Percentiles rank a stretch among this genome's conserved stretches.
Conservation (phyloP, 2,113 vertebrate species). For the Uria lomvia region DNA sequence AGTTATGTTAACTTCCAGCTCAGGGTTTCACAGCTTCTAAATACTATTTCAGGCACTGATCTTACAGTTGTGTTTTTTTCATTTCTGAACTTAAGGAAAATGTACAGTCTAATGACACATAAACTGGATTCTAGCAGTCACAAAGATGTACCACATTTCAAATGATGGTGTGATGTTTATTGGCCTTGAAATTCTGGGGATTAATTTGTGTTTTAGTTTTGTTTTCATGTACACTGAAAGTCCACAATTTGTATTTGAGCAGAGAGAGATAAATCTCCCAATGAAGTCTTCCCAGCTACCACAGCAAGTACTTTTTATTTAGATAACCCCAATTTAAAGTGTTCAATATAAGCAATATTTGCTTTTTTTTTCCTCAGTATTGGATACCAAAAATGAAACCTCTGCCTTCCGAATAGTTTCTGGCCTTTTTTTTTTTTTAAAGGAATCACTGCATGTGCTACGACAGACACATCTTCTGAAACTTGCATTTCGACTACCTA, state of each 20-base stretch:
- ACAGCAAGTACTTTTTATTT: not conserved
- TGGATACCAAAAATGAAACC: not conserved
- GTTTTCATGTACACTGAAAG: not conserved
- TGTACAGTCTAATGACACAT: not conserved
- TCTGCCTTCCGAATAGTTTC: not conserved
- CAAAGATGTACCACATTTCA: not conserved
- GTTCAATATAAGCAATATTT: not conserved
- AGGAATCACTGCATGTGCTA: not conserved
- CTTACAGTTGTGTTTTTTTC: not conserved
- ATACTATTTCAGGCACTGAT: not conserved
- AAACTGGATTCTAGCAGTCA: not conserved
- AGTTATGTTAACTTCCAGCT: not conserved
- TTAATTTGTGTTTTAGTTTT: not conserved
- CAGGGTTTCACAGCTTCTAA: not conserved
- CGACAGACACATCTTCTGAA: not conserved
- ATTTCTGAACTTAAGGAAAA: not conserved
- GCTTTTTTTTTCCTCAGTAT: rapidly evolving
- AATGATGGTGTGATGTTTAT: not conserved
- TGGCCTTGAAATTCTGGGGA: not conserved
- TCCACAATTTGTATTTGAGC: not conserved
- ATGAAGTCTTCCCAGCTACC: not conserved
- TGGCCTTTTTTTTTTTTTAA: not conserved
- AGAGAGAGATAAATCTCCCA: not conserved
- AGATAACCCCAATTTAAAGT: not conserved
- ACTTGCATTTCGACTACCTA: not conserved